Percentiles rank a stretch among this genome's conserved stretches.
Conservation (phyloP, 1,140 invertebrate genomes). For the Muscidifurax raptorellus region DNA sequence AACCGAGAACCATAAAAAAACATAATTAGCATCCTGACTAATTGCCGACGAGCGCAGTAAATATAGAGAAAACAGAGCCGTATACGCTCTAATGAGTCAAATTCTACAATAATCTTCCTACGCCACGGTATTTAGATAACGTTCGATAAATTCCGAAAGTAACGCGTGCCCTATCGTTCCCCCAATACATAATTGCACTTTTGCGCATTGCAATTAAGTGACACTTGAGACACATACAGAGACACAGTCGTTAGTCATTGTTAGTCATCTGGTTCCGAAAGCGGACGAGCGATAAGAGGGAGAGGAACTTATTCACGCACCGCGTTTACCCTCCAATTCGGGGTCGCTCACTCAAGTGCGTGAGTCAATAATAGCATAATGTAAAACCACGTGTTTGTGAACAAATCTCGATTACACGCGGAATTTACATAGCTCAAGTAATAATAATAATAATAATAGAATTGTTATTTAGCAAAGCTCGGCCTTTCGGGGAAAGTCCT, state of each 20-base stretch:
- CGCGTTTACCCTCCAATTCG: not conserved
- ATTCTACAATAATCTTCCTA: not conserved
- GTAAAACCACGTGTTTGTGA: no score
- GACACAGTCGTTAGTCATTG: slow-evolving; percentile 27
- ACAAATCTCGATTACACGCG: no score
- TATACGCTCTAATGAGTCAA: not conserved
- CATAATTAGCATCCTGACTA: not conserved
- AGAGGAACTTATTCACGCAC: not conserved
- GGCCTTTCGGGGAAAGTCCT: slow-evolving; percentile 20
- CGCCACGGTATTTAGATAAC: not conserved
- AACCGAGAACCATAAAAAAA: not conserved
- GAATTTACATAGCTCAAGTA: no score
- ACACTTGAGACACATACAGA: slow-evolving; percentile 26
- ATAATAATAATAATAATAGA: no score
- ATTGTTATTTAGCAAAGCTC: no score
- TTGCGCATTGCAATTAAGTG: slow-evolving; percentile 45
- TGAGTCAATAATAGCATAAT: not conserved
- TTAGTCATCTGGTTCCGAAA: slow-evolving; percentile 25
- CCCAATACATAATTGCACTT: slow-evolving; percentile 5
- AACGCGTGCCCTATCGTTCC: slow-evolving; percentile 31
- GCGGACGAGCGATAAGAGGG: not conserved
- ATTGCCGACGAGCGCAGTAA: not conserved
- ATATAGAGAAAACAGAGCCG: not conserved
- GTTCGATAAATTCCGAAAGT: slow-evolving; percentile 25
- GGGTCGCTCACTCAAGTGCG: not conserved